These are phyloP conservation scores for Setipinna tenuifilis DNA, from an alignment of 2,797 vertebrate species.

Conservation along the genomic window DNA sequence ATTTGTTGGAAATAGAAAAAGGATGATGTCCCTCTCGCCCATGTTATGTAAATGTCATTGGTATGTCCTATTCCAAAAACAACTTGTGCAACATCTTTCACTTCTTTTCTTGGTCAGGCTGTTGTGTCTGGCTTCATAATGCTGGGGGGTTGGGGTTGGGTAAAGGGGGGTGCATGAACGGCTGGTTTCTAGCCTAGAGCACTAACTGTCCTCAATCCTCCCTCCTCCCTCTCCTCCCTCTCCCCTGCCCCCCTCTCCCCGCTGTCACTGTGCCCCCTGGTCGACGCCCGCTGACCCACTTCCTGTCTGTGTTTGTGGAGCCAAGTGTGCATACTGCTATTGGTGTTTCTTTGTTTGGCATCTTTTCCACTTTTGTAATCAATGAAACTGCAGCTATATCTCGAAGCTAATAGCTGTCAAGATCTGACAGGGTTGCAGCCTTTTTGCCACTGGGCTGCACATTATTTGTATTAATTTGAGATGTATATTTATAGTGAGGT, in stretches of 20 bases:
- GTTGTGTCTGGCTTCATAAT: conserved; percentile 8
- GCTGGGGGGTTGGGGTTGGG: background rate
- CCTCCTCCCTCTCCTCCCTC: conserved; percentile 2
- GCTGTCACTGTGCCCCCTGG: conserved; percentile 29
- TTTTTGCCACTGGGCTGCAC: background rate
- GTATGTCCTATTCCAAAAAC: background rate
- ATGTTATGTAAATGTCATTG: background rate
- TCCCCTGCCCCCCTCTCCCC: conserved; percentile 30
- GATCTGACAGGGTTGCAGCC: background rate
- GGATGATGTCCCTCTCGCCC: background rate
- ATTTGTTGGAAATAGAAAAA: background rate
- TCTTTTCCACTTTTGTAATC: background rate
- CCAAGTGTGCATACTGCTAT: conserved; percentile 1
- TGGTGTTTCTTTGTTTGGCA: conserved; percentile 18
- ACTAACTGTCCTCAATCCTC: conserved; percentile 40
- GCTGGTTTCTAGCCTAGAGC: conserved; percentile 18
- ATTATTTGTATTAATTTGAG: background rate
- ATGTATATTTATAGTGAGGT: background rate
- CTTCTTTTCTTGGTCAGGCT: background rate
- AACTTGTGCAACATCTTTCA: background rate
- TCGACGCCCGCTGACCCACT: conserved; percentile 41
- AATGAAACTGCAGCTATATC: background rate
- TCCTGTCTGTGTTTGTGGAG: conserved; percentile 29
- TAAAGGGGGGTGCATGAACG: background rate
- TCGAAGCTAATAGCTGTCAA: conserved; percentile 15